Base-by-base conservation (phyloP, 1,140 invertebrate genomes). In the Chironomus tepperi region DNA sequence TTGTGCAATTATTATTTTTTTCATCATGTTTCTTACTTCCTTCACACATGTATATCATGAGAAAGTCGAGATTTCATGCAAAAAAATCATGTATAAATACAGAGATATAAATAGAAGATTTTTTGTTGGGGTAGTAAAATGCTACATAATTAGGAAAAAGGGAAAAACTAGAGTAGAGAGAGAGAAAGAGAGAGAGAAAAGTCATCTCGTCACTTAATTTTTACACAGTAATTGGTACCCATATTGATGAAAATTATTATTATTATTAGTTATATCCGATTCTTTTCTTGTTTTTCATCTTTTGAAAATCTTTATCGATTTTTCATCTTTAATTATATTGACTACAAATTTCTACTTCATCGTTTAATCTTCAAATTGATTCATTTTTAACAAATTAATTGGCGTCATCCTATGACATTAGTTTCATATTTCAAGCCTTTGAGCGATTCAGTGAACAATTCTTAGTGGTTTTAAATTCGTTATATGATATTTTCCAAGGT, bases 201-300 rank as follows among this genome's bases (percentile, higher is more conserved):
- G n/a, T 15, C n/a, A 57, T 57, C 47, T 57, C 12, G n/a, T 57
- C 12, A 57, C 12, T 12, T n/a, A 15, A n/a, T 15, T 57, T 57
- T 57, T 57, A 57, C 43, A 47, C 47, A 57, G 12, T 57, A 57
- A 57, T 57, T 57, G 47, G 47, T 57, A 57, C 47, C 47, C 47
- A 57, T n/a, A 57, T n/a, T 57, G 47, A 57, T 34, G n/a, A 57
- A 57, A 57, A n/a, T 57, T 57, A 57, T 57, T 15, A 57, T 57
- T 57, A n/a, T 15, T n/a, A 57, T 57, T 57, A 57, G 12, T 12
- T 57, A 5, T n/a, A 57, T 57, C 47, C 47, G 47, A 57, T 57
- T 57, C 47, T 15, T 12, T 57, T 3, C 43, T 47, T 47, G 8
- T 47, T 57, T n/a, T 57, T n/a, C 12, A 57, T 12, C n/a, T 57